Percentiles rank a stretch among this genome's conserved stretches.
These are phyloP conservation scores for Arizona elegans DNA, from an alignment of 2,113 vertebrate genomes.

Conservation along the genomic window DNA sequence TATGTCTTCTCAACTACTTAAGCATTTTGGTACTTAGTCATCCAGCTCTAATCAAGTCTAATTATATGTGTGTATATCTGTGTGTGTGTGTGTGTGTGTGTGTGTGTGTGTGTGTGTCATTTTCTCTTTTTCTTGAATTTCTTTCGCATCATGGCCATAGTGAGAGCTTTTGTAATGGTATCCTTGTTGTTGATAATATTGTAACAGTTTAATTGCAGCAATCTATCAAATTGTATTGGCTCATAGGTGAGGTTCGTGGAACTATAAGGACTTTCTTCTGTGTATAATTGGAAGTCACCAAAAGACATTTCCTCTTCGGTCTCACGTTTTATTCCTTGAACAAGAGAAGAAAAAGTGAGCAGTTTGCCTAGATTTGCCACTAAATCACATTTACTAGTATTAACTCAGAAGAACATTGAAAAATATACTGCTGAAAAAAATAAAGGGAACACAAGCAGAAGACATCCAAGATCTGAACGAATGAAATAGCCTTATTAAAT, in stretches of 20 bases:
- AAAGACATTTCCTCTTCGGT: conserved; percentile 52
- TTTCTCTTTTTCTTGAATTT: not conserved
- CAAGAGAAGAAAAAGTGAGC: not conserved
- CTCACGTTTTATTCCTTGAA: conserved; percentile 48
- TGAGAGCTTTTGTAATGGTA: conserved; percentile 38
- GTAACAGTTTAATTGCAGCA: conserved; percentile 60
- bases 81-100: not conserved
- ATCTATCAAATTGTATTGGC: conserved; percentile 48
- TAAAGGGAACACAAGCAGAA: too few relatives aligned
- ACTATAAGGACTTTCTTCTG: conserved; percentile 53
- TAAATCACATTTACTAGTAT: too few relatives aligned
- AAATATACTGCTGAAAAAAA: not conserved
- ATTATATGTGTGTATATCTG: not conserved
- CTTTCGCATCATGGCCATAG: conserved; percentile 39
- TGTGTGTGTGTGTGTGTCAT: not conserved
- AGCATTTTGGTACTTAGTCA: not conserved
- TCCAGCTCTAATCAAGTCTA: not conserved
- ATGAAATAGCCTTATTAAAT: too few relatives aligned
- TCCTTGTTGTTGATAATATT: conserved; percentile 59
- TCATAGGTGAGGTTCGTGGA: conserved; percentile 62
- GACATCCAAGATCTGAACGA: too few relatives aligned
- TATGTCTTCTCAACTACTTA: not conserved
- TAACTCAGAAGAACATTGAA: not conserved
- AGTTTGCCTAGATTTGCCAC: not conserved
- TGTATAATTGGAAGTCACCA: conserved; percentile 48